Evolutionary conservation across 1,140 invertebrate species (phyloP).

Genomic region (Habropoda laboriosa): DNA sequence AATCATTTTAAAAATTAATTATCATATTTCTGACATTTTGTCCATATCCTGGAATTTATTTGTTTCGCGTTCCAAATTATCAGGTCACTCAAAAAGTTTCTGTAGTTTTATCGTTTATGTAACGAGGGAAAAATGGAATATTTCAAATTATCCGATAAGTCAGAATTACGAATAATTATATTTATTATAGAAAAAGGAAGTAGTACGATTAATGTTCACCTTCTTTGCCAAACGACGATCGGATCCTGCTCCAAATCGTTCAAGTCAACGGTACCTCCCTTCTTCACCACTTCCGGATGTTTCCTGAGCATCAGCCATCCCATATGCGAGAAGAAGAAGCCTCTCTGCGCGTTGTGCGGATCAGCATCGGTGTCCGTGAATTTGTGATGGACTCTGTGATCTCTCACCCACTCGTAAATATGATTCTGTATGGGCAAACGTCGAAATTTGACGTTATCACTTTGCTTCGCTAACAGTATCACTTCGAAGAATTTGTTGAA

Average conservation of each 20-base stretch:
- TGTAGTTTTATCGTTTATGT: no score
- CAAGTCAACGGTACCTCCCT: conserved; percentile 91
- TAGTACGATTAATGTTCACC: conserved; percentile 70
- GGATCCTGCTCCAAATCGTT: conserved; percentile 89
- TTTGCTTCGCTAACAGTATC: not conserved
- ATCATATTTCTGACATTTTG: no score
- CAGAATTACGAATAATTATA: no score
- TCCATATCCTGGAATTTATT: no score
- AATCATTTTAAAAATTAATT: no score
- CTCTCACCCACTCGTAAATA: conserved; percentile 89
- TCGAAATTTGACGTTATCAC: not conserved
- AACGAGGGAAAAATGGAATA: no score
- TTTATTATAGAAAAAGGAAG: not conserved
- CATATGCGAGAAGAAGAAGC: conserved; percentile 96
- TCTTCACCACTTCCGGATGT: conserved; percentile 91
- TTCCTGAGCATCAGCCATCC: conserved; percentile 95
- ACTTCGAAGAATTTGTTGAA: no score
- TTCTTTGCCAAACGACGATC: conserved; percentile 86
- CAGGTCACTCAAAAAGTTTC: no score
- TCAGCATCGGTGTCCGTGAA: conserved; percentile 96
- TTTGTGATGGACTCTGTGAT: conserved; percentile 96
- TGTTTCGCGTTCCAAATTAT: no score
- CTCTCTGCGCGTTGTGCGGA: conserved; percentile 92
- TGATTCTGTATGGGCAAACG: conserved; percentile 82
- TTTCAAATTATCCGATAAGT: no score